A percentile compares a stretch with the other conserved stretches of the same genome.
These are phyloP conservation scores for Helogale parvula DNA, from an alignment of 2,113 vertebrate species.

Conservation along the genomic window DNA sequence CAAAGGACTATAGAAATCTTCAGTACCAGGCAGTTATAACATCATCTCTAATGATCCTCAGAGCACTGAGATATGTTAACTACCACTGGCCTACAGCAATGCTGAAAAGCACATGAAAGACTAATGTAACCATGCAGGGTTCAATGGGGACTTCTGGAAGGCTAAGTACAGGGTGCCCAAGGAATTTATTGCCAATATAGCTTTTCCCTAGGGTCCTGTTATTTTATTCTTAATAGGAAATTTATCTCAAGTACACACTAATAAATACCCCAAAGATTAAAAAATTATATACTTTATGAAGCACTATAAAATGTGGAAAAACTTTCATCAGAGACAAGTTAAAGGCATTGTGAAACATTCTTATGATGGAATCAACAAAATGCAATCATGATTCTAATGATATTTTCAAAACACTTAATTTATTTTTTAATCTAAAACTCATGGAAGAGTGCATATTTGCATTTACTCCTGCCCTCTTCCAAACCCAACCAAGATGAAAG, in stretches of 20 bases:
- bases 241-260: neutral
- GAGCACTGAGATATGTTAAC: neutral
- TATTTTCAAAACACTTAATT: neutral
- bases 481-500: constrained; percentile 9
- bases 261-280: constrained; percentile 11
- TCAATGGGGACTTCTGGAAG: neutral
- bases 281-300: neutral
- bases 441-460: neutral
- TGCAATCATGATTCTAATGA: neutral
- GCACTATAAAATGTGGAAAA: neutral
- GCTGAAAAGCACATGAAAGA: neutral
- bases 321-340: neutral
- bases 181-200: neutral
- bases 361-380: neutral
- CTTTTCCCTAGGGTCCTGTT: neutral
- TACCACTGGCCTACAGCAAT: neutral
- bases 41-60: neutral
- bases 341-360: neutral
- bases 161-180: neutral
- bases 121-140: neutral
- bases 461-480: neutral
- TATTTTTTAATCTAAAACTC: neutral
- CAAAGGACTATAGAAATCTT: neutral
- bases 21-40: neutral
- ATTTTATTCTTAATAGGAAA: neutral